phyloP scores from a whole-genome alignment of 2,797 vertebrate genomes.

The Pangasius macronema region DNA sequence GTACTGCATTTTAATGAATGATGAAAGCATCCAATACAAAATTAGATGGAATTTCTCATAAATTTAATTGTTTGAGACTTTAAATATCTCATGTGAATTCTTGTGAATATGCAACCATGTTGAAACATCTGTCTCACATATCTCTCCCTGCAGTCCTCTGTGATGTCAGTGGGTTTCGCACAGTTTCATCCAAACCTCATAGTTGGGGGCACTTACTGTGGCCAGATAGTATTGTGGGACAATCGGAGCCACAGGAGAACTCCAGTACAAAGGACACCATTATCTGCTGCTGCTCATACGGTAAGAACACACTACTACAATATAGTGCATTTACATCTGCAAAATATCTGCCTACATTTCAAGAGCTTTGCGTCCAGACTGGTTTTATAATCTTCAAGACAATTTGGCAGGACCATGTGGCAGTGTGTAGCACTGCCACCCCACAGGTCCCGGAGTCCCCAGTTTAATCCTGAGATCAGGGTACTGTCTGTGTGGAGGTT shows the following conservation, averaged over 20 bases:
- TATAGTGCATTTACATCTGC: neutral
- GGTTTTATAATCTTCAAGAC: neutral
- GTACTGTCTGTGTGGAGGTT: neutral
- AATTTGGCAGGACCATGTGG: neutral
- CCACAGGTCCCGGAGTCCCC: neutral
- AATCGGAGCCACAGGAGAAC: conserved; percentile 85
- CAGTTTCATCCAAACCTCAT: conserved; percentile 87
- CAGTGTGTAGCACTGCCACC: neutral
- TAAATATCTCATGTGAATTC: neutral
- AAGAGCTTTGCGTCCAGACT: neutral
- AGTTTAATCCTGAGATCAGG: neutral
- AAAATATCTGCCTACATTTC: neutral
- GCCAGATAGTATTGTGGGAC: conserved; percentile 86
- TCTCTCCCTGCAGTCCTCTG: conserved; percentile 76
- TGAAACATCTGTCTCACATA: neutral
- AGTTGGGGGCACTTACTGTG: conserved; percentile 84
- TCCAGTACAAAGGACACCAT: conserved; percentile 82
- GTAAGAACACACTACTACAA: conserved; percentile 36
- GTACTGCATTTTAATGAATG: neutral
- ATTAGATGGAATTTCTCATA: neutral
- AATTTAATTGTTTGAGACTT: neutral
- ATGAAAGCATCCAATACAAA: neutral
- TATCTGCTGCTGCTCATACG: conserved; percentile 69
- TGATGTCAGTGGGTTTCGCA: conserved; percentile 87
- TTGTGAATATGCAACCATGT: neutral